Conservation (phyloP, 2,888 invertebrate species). For the Idaea straminata region DNA sequence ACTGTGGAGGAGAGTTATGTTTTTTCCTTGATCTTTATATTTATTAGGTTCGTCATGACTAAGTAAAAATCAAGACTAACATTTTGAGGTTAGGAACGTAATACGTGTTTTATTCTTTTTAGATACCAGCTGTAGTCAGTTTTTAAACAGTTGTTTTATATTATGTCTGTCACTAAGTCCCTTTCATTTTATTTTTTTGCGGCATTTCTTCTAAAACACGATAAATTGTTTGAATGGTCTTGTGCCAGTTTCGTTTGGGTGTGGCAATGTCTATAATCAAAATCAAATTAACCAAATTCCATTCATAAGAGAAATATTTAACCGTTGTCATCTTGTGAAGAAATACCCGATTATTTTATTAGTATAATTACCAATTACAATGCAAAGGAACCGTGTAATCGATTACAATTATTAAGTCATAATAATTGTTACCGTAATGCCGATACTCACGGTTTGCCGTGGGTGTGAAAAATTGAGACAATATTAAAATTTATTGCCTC, state of each 20-base stretch:
- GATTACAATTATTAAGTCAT: not conserved
- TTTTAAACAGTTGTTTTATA: not conserved
- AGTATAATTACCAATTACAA: not conserved
- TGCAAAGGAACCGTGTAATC: not conserved
- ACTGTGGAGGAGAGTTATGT: too few species aligned
- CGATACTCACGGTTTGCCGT: conserved; percentile 8
- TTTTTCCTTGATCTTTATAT: not conserved
- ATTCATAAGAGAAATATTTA: not conserved
- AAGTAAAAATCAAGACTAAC: too few species aligned
- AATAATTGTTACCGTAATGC: not conserved
- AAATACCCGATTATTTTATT: not conserved
- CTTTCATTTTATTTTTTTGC: not conserved
- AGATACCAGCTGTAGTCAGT: too few species aligned
- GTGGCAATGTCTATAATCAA: not conserved
- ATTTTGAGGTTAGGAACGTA: not conserved
- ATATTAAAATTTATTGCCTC: conserved; percentile 21
- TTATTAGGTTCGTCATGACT: not conserved
- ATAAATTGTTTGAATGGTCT: not conserved
- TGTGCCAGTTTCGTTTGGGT: conserved; percentile 1
- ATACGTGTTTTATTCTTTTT: too few species aligned
- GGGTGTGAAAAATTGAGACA: conserved; percentile 29
- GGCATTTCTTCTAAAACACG: conserved; percentile 1
- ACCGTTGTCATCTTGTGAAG: not conserved
- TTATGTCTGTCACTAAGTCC: not conserved
- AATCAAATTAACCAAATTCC: conserved; percentile 1